These are phyloP conservation scores for Chloropsis cyanopogon DNA, from an alignment of 2,113 vertebrate genomes.

Conservation along the genomic window DNA sequence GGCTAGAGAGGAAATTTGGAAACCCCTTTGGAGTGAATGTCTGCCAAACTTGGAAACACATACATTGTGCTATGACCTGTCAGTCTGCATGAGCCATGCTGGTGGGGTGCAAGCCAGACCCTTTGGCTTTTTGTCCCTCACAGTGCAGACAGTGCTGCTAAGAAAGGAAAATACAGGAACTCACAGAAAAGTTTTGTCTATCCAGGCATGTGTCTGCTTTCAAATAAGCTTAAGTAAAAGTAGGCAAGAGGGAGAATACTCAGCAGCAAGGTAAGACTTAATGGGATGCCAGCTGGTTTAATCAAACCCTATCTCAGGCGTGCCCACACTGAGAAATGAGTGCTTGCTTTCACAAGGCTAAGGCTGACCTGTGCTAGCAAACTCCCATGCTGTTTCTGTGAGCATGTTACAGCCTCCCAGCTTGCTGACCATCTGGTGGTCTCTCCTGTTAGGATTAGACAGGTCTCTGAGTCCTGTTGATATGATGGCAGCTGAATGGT, in stretches of 20 bases:
- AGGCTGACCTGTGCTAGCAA: neutral
- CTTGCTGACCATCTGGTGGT: neutral
- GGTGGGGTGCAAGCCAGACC: neutral
- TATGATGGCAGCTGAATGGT: neutral
- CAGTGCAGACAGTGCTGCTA: neutral
- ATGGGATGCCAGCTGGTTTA: neutral
- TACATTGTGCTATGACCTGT: neutral
- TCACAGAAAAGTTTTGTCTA: neutral
- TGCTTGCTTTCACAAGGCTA: neutral
- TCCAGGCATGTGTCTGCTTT: neutral
- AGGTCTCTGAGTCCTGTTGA: neutral
- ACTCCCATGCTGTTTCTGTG: neutral
- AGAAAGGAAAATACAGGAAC: neutral
- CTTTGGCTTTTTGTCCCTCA: neutral
- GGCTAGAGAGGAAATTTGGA: conserved; percentile 44
- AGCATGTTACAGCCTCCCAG: rapidly evolving
- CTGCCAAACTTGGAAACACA: conserved; percentile 19
- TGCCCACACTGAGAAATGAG: neutral
- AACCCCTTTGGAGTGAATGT: neutral
- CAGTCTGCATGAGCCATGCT: neutral
- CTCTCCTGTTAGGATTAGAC: neutral
- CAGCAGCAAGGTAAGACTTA: neutral
- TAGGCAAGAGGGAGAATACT: neutral
- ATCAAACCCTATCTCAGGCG: neutral
- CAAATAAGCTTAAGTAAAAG: neutral